These are phyloP conservation scores for Ahaetulla prasina DNA, from an alignment of 2,113 vertebrate species.

Conservation along the genomic window DNA sequence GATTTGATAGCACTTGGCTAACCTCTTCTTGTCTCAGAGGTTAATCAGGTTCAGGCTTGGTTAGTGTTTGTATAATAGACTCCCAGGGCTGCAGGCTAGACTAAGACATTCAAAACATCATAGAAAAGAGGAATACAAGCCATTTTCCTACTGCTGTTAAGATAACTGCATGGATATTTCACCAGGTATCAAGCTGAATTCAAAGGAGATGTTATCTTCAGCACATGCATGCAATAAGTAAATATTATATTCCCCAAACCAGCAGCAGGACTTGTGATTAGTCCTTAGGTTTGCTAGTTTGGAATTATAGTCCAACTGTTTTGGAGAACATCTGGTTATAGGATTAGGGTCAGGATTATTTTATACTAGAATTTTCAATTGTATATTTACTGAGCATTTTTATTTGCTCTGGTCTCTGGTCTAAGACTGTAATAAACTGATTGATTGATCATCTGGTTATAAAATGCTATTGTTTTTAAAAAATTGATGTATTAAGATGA, in stretches of 20 bases:
- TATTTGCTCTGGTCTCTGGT: too few species aligned
- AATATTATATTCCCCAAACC: background rate
- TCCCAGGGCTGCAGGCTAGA: background rate
- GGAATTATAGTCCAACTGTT: background rate
- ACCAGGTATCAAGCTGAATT: background rate
- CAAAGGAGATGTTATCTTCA: background rate
- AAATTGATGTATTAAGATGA: too few species aligned
- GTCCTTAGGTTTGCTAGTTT: background rate
- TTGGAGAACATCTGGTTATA: background rate
- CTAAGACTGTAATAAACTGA: too few species aligned
- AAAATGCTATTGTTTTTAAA: background rate
- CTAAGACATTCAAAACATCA: background rate
- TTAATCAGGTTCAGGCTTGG: background rate
- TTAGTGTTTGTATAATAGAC: background rate
- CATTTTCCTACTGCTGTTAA: background rate
- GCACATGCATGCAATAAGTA: background rate
- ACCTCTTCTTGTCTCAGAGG: background rate
- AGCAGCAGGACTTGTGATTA: background rate
- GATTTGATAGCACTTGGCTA: background rate
- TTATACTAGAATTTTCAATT: too few species aligned
- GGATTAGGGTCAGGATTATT: too few species aligned
- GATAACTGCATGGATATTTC: background rate
- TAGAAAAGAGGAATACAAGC: background rate
- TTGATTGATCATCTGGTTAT: background rate
- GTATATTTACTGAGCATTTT: too few species aligned